Evolutionary conservation across 1,140 invertebrate genomes (phyloP), one percentile per base, ranked within the genome.

Genomic region (Drosophila lini): DNA sequence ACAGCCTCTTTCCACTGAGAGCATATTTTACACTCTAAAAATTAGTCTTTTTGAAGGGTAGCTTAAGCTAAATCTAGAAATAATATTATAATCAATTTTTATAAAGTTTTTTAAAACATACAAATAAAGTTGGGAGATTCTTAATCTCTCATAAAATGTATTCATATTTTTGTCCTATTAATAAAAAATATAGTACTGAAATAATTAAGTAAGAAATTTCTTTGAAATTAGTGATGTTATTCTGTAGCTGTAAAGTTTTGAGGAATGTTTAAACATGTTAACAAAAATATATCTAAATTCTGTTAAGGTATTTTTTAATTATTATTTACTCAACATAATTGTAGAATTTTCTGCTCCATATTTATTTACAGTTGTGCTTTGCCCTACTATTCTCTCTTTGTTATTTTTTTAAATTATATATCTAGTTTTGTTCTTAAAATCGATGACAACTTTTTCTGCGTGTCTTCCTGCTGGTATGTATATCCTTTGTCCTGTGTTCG

Each of bases 361-460:
- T 19, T 25, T 44, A 22, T 16, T 6, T 15, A 15, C 1, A 3
- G 11, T 25, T 45, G 5, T 45, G 11, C 0, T 15, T 0, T 15
- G 0, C 1, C 1, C 1, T 15, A 25, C 1, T 5, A 28, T 31
- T 28, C n/a, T 28, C 5, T 13, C 3, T 34, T 19, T 13, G 2
- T 5, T 22, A 19, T 34, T 19, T 28, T 6, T n/a, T 38, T 15
- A 1, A 25, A 8, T 38, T 6, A n/a, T 25, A 2, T 9, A 4
- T 8, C n/a, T 0, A n/a, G 32, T 55, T 36, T 34, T n/a, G 0
- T 13, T 31, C 38, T 5, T 0, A 22, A 25, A 19, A 59, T 47
- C 52, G 56, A 61, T 65, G 47, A 42, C 58, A 42, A 68, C 44
- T 65, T 71, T 78, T 80, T 78, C 68, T 65, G 64, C 50, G 45